These are phyloP conservation scores for Oeneis ivallda DNA, from an alignment of 2,888 invertebrate genomes.

Conservation along the genomic window DNA sequence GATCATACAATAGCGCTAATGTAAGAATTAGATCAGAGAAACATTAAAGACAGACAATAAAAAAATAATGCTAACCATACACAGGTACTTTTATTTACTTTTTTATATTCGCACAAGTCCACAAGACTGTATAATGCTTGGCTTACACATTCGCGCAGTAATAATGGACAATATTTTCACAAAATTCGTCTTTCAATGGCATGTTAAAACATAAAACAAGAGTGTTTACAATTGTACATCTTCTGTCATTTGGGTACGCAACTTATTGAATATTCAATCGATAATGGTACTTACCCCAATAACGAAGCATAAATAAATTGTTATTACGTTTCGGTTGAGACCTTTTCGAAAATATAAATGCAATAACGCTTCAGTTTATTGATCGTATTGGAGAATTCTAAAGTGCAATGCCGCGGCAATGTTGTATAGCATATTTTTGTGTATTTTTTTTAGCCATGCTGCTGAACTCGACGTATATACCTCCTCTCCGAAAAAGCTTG, in stretches of 20 bases:
- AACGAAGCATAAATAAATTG: not conserved
- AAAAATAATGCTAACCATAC: too few relatives aligned
- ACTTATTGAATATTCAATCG: not conserved
- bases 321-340: not conserved
- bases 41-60: too few relatives aligned
- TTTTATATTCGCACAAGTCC: too few relatives aligned
- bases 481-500: too few relatives aligned
- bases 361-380: not conserved
- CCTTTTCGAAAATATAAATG: not conserved
- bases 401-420: not conserved
- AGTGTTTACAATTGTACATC: conserved; percentile 3
- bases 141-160: too few relatives aligned
- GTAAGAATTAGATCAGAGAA: too few relatives aligned
- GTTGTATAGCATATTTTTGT: not conserved
- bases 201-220: conserved; percentile 2
- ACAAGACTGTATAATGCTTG: too few relatives aligned
- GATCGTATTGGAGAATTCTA: not conserved
- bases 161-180: not conserved
- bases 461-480: too few relatives aligned
- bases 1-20: too few relatives aligned
- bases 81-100: too few relatives aligned
- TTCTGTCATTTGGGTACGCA: not conserved
- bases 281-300: not conserved
- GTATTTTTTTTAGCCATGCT: not conserved
- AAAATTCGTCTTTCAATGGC: not conserved